Percentiles rank a stretch among this genome's conserved stretches.
Evolutionary conservation across 2,888 invertebrate genomes (phyloP).

Genomic region (Erebia palarica): DNA sequence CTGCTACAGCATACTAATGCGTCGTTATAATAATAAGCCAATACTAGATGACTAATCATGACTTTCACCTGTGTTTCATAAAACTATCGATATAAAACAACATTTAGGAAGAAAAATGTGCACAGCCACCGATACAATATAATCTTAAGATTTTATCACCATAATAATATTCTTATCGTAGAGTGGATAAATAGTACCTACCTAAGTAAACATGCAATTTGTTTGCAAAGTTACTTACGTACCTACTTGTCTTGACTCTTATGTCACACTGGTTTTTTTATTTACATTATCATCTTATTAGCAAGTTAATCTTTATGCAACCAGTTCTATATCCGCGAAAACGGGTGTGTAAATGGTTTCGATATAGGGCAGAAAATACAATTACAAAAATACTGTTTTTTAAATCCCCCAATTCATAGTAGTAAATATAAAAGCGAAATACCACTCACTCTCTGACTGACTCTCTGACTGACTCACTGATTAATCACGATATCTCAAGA

Average conservation of each 20-base stretch:
- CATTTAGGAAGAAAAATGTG: background rate
- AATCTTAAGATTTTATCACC: background rate
- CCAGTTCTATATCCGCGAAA: no score
- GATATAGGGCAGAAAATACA: no score
- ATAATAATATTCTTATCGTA: background rate
- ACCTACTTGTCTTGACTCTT: background rate
- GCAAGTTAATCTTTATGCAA: no score
- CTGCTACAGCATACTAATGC: conserved; percentile 13
- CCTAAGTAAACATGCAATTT: background rate
- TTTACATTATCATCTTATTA: no score
- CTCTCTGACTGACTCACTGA: no score
- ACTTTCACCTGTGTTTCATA: conserved; percentile 30
- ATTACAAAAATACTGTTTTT: no score
- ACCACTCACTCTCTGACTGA: no score
- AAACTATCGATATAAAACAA: background rate
- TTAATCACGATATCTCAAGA: no score
- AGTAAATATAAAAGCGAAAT: no score
- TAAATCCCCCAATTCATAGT: no score
- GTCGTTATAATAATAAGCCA: conserved; percentile 26
- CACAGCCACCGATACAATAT: background rate
- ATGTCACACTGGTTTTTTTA: background rate
- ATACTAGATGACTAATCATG: no score
- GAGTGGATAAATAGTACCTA: background rate
- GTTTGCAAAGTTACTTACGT: background rate
- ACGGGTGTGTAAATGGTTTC: no score